Conservation (phyloP, 2,113 vertebrate species). For the Coregonus clupeaformis region DNA sequence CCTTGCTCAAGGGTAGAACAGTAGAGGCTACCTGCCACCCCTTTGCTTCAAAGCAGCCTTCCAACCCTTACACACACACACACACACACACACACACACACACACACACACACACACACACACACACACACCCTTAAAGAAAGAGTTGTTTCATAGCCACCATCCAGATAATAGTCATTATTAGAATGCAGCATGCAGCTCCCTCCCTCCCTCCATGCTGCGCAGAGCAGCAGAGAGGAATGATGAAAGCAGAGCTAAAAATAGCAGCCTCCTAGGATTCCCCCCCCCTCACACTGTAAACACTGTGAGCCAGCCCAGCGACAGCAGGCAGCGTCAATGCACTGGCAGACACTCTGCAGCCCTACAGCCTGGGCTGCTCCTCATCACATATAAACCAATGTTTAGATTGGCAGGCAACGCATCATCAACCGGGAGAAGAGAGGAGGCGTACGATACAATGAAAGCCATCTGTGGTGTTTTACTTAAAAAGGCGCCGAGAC, state of each 20-base stretch:
- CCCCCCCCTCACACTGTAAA: conserved; percentile 75
- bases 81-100: no score
- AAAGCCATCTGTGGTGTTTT: conserved; percentile 59
- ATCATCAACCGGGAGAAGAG: conserved; percentile 14
- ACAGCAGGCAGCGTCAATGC: conserved; percentile 32
- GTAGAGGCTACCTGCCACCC: no score
- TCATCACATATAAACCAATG: conserved; percentile 50
- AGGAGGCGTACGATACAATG: conserved; percentile 39
- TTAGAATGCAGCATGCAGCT: conserved; percentile 69
- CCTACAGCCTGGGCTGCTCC: neutral
- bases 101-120: no score
- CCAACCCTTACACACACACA: no score
- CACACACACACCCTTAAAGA: neutral
- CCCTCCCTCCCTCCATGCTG: conserved; percentile 38
- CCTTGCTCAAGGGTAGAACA: no score
- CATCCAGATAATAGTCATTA: conserved; percentile 53
- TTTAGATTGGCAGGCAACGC: conserved; percentile 55
- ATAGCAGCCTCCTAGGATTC: conserved; percentile 79
- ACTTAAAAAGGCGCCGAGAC: conserved; percentile 6
- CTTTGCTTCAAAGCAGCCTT: no score
- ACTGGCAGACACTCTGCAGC: conserved; percentile 22
- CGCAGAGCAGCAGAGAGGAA: conserved; percentile 60
- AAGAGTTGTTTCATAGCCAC: conserved; percentile 36
- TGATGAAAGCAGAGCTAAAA: conserved; percentile 79
- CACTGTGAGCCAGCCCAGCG: conserved; percentile 53